Evolutionary conservation across 2,797 vertebrate genomes (phyloP), one percentile per base, ranked within the genome.

Genomic region (Molothrus ater): DNA sequence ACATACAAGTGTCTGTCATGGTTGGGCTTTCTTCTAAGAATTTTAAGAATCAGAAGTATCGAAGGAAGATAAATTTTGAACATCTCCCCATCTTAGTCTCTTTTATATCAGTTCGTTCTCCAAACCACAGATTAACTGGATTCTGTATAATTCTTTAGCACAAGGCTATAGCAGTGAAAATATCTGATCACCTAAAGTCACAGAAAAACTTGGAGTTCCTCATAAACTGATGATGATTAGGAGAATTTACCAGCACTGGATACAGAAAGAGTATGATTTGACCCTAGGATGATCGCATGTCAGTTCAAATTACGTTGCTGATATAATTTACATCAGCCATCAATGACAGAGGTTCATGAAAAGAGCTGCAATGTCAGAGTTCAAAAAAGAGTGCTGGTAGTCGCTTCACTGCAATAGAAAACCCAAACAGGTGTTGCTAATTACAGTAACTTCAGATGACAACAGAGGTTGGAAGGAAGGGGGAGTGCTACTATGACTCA

Each of bases 231-330:
- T 63, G 31, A 47, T 16, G 20, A 34, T 29, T 31, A 29, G 14
- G 15, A 66, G 20, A 75, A 66, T 64, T 73, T 63, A 18, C 22
- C 80, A 73, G 9, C n/a, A 38, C 6, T 36, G 25, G 22, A 9
- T 42, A 54, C 8, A 76, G 47, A 80, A 85, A 73, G 13, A 10
- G 18, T 6, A 57, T 66, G 25, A 54, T 53, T 22, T 65, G 10
- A 22, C 73, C 28, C 32, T 70, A 32, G 42, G 25, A 56, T 10
- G 10, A 40, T 65, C 0, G 0, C 9, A 29, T 10, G 8, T 14
- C 40, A 21, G 10, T 56, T 76, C 29, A 82, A 66, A 59, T 50
- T 32, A 48, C 14, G 29, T 13, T 50, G 24, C 25, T 48, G 17
- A n/a, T 78, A 50, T 26, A 47, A 25, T n/a, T 84, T 65, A 36